Evolutionary conservation across 2,888 invertebrate genomes (phyloP).

Genomic region (Drosophila nr. fundita): DNA sequence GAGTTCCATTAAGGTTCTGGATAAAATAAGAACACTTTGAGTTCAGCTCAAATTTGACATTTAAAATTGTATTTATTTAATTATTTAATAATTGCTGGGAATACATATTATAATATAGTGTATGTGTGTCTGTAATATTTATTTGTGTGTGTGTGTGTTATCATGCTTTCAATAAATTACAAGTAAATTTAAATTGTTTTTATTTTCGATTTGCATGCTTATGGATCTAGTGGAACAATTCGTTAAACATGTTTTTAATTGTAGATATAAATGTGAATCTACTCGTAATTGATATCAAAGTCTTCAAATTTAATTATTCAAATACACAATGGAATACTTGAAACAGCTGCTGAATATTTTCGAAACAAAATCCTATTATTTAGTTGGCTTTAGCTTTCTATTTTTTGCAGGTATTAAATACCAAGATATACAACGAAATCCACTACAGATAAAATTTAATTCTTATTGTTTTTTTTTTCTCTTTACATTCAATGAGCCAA

Average conservation of each 20-base stretch:
- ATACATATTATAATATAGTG: slow-evolving; percentile 69
- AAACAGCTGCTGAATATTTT: slow-evolving; percentile 14
- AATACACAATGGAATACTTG: slow-evolving; percentile 19
- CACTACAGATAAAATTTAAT: slow-evolving; percentile 9
- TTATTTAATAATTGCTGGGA: slow-evolving; percentile 81
- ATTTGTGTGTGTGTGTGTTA: slow-evolving; percentile 43
- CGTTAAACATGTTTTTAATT: slow-evolving; percentile 57
- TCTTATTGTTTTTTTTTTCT: slow-evolving; percentile 12
- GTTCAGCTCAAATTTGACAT: slow-evolving; percentile 68
- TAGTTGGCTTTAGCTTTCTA: slow-evolving; percentile 13
- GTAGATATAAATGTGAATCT: slow-evolving; percentile 44
- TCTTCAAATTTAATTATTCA: slow-evolving; percentile 8
- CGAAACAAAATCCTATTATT: not conserved
- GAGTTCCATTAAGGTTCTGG: not conserved
- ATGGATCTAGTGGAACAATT: slow-evolving; percentile 76
- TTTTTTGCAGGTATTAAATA: slow-evolving; percentile 48
- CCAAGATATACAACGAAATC: slow-evolving; percentile 42
- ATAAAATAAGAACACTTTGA: slow-evolving; percentile 19
- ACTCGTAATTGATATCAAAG: slow-evolving; percentile 28
- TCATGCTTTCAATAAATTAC: slow-evolving; percentile 77
- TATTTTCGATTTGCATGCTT: slow-evolving; percentile 53
- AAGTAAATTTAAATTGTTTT: slow-evolving; percentile 66
- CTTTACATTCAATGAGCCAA: slow-evolving; percentile 22
- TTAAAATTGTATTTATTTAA: slow-evolving; percentile 82
- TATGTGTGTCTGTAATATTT: slow-evolving; percentile 42